A percentile compares a stretch with the other conserved stretches of the same genome.
Conservation (phyloP, 2,113 vertebrate species). For the Petromus typicus region DNA sequence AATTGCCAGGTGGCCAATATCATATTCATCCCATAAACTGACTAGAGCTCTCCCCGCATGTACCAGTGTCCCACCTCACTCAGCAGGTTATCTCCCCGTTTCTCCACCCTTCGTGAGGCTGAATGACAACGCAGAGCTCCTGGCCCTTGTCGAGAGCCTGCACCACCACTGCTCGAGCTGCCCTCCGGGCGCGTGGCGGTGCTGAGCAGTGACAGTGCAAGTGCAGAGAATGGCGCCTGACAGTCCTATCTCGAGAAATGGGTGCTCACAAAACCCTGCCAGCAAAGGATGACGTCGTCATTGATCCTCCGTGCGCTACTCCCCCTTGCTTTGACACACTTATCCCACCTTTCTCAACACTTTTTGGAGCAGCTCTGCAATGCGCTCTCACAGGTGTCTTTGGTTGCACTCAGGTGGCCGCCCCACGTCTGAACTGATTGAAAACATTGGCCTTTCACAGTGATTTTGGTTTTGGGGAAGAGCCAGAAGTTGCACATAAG, state of each 20-base stretch:
- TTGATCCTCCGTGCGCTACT: not conserved
- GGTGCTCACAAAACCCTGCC: not conserved
- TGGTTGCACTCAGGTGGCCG: not conserved
- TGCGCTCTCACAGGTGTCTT: not conserved
- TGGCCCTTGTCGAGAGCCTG: not conserved
- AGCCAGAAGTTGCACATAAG: not conserved
- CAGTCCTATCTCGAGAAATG: not conserved
- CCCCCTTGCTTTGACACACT: not conserved
- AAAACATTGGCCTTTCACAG: not conserved
- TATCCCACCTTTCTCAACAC: not conserved
- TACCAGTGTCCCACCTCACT: not conserved
- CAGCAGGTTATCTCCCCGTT: not conserved
- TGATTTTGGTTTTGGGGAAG: not conserved
- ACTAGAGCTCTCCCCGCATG: not conserved
- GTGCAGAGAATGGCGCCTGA: not conserved
- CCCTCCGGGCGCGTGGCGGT: accelerated
- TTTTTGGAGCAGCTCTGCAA: not conserved
- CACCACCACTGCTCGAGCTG: not conserved
- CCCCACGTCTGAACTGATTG: not conserved
- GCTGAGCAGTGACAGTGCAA: accelerated
- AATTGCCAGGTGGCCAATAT: not conserved
- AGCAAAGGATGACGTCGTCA: not conserved
- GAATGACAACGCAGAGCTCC: not conserved
- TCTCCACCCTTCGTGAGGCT: not conserved
- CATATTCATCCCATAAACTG: not conserved